A percentile compares a stretch with the other conserved stretches of the same genome.
phyloP scores from a whole-genome alignment of 2,113 vertebrate genomes.

The Coturnix japonica region DNA sequence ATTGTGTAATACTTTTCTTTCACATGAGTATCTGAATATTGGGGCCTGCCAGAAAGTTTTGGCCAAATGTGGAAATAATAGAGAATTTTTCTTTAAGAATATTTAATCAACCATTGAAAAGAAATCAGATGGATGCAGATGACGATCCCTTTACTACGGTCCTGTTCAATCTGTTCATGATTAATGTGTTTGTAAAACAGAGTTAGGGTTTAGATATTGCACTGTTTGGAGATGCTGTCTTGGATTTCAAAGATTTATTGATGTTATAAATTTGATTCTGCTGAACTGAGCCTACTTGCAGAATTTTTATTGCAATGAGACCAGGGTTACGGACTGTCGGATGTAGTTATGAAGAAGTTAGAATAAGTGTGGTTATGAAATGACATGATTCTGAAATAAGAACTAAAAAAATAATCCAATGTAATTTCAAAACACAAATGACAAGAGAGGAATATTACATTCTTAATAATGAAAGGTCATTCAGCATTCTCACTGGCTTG shows the following conservation, averaged over 20 bases:
- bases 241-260: conserved; percentile 40
- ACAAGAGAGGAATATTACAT: neutral
- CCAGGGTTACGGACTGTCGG: neutral
- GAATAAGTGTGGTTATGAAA: neutral
- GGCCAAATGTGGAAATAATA: neutral
- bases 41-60: neutral
- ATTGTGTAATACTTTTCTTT: neutral
- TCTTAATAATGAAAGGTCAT: neutral
- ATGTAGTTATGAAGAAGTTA: neutral
- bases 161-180: neutral
- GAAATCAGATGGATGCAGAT: neutral
- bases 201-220: neutral
- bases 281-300: neutral
- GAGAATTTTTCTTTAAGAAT: conserved; percentile 15
- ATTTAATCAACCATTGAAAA: neutral
- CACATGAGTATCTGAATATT: neutral
- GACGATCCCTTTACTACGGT: neutral
- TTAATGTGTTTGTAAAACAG: conserved; percentile 48
- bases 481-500: neutral
- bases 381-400: neutral
- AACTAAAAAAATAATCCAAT: neutral
- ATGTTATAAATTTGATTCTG: conserved; percentile 30
- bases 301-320: neutral
- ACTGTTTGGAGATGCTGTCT: conserved; percentile 39
- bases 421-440: neutral